These are phyloP conservation scores for Bombus soroeensis DNA, from an alignment of 1,140 invertebrate species.

Conservation along the genomic window DNA sequence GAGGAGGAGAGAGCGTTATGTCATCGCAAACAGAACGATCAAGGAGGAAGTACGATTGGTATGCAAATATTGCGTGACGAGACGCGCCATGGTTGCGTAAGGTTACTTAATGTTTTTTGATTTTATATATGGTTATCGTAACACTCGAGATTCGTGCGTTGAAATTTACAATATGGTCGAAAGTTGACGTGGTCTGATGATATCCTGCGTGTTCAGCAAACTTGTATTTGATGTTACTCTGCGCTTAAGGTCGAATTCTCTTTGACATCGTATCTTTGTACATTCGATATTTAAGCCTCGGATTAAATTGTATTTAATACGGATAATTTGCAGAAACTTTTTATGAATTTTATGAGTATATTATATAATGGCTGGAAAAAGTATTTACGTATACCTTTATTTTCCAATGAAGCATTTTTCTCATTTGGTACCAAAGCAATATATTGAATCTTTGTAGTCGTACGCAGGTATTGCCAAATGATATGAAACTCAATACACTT, in stretches of 20 bases:
- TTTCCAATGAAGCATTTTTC: too few relatives aligned
- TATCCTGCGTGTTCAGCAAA: not conserved
- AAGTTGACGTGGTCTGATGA: not conserved
- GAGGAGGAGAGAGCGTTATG: constrained; percentile 19
- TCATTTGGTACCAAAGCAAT: too few relatives aligned
- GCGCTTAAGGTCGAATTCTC: not conserved
- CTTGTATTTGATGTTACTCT: not conserved
- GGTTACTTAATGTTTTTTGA: constrained; percentile 14
- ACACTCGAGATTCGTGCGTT: not conserved
- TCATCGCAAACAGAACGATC: constrained; percentile 16
- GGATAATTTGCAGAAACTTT: too few relatives aligned
- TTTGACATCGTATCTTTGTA: not conserved
- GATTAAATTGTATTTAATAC: too few relatives aligned
- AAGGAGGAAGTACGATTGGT: constrained; percentile 22
- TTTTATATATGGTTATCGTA: constrained; percentile 36
- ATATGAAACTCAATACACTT: too few relatives aligned
- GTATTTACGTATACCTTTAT: too few relatives aligned
- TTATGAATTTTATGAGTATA: too few relatives aligned
- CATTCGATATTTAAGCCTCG: not conserved
- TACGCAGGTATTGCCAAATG: too few relatives aligned
- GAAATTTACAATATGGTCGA: constrained; percentile 17
- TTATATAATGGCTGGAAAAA: too few relatives aligned
- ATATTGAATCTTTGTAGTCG: too few relatives aligned
- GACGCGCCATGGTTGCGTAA: constrained; percentile 16
- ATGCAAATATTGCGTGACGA: constrained; percentile 37